Base-by-base conservation (phyloP, 2,888 invertebrate species). In the Oscheius onirici region DNA sequence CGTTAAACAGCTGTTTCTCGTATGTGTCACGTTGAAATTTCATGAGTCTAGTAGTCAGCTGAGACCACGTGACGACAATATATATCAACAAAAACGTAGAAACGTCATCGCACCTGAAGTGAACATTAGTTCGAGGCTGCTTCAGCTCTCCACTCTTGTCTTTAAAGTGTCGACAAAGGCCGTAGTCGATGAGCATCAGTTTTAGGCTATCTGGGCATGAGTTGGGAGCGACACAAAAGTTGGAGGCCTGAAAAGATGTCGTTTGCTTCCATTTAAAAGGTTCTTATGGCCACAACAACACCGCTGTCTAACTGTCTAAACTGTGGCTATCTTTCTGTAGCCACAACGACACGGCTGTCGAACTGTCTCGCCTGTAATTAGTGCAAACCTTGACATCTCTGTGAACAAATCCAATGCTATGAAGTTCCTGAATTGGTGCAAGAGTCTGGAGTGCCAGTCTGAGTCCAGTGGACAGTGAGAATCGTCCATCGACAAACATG, bases 401-500 rank as follows among this genome's bases (percentile, higher is more conserved):
- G 60, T 86, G 86, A 26, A 86, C 79, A 58, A 76, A 86, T 28
- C 84, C 84, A 10, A 86, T 60, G 43, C 43, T 52, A 63, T 86
- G 86, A 22, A 86, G 75, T 24, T 80, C 71, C 60, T 85, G 79
- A 34, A 85, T 75, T 10, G 82, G 77, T 40, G 77, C 71, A 26
- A 86, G 73, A 24, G 84, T 82, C n/a, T 82, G 70, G 63, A 84
- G 71, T 1, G 81, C 79, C 22, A 86, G 69, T 58, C 84, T 72
- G 11, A 86, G 71, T 3, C 84, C 80, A 11, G 86, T 86, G 10
- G 86, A 83, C 0, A 86, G 78, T 1, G 84, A 83, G 72, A 86
- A 86, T 3, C 85, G 79, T 41, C 81, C 81, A 41, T 81, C 86
- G 68, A 81, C 82, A 71, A 84, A 86, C 58, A 82, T 75, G 61